These are phyloP conservation scores for Drosophila pegasa DNA, from an alignment of 2,888 invertebrate genomes.

Conservation along the genomic window DNA sequence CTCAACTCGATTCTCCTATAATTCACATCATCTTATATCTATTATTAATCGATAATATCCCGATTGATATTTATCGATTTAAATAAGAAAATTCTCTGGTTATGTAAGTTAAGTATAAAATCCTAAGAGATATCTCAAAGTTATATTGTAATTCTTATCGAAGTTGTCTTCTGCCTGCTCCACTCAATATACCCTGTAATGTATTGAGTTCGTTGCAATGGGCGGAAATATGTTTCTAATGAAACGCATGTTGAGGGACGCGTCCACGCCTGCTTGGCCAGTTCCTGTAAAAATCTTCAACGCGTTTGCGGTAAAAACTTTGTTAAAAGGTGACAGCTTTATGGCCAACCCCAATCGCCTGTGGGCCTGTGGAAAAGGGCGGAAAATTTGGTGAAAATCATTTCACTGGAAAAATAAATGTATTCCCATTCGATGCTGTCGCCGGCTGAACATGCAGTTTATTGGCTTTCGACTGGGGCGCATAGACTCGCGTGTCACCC, in stretches of 20 bases:
- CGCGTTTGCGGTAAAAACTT: conserved; percentile 20
- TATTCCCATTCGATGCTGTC: conserved; percentile 51
- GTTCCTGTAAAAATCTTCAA: conserved; percentile 32
- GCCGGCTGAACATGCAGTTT: conserved; percentile 54
- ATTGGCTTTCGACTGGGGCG: conserved; percentile 49
- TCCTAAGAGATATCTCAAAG: too few relatives aligned
- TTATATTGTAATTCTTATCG: too few relatives aligned
- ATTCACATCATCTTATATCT: background rate
- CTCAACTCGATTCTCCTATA: too few relatives aligned
- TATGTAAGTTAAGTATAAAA: too few relatives aligned
- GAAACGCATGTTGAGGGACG: conserved; percentile 39
- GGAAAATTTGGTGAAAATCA: conserved; percentile 46
- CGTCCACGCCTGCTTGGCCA: conserved; percentile 28
- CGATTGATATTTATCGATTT: too few relatives aligned
- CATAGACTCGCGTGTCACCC: conserved; percentile 33
- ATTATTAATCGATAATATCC: background rate
- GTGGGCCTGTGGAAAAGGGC: background rate
- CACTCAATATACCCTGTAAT: conserved; percentile 6
- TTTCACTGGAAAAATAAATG: conserved; percentile 64
- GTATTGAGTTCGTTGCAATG: background rate
- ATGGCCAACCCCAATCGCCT: conserved; percentile 39
- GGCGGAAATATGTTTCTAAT: conserved; percentile 34
- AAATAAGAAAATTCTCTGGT: too few relatives aligned
- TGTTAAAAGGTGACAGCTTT: conserved; percentile 43
- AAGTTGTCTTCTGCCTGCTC: too few relatives aligned